Base-by-base conservation (phyloP, 2,888 invertebrate species). In the Apodemia zela region DNA sequence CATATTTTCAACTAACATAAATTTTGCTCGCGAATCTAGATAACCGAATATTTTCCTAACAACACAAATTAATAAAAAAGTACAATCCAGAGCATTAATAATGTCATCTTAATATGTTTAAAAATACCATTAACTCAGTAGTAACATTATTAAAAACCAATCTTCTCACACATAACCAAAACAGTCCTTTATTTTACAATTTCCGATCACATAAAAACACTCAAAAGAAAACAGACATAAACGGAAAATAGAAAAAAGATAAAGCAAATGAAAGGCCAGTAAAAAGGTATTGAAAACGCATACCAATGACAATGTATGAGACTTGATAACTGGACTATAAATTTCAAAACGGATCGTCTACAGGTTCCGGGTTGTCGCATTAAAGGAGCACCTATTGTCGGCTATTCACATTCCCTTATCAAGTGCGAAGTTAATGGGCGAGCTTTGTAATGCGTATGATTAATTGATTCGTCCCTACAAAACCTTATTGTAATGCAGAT, bases 361-460 rank as follows among this genome's bases (percentile, higher is more conserved):
- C 54, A 67, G 68, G 66, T 66, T 69, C 68, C 67, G 66, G 69
- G 65, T 67, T 49, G 47, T 62, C 66, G 69, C 85, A 54, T 54
- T 54, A 85, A 81, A 81, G 82, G 75, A 78, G 73, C 74, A 76
- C 71, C 84, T 78, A 85, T 89, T 89, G 88, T 89, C 81, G 83
- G 77, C 79, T 78, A 77, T 80, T 80, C 82, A 82, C 81, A 85
- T 88, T 85, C 89, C 87, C 86, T 89, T 88, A 89, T 89, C 89
- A 88, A 89, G 84, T 85, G 82, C 80, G 82, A 88, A 89, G 88
- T 89, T 90, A 91, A 91, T 89, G 89, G 89, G 85, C 83, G 73
- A 83, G 85, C 89, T 83, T 90, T 90, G 89, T 90, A 82, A 81
- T 73, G 81, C 73, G 70, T 85, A 89, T 90, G 90, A 91, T 91